These are phyloP conservation scores for Salmo trutta DNA, from an alignment of 2,797 vertebrate species.

Conservation along the genomic window DNA sequence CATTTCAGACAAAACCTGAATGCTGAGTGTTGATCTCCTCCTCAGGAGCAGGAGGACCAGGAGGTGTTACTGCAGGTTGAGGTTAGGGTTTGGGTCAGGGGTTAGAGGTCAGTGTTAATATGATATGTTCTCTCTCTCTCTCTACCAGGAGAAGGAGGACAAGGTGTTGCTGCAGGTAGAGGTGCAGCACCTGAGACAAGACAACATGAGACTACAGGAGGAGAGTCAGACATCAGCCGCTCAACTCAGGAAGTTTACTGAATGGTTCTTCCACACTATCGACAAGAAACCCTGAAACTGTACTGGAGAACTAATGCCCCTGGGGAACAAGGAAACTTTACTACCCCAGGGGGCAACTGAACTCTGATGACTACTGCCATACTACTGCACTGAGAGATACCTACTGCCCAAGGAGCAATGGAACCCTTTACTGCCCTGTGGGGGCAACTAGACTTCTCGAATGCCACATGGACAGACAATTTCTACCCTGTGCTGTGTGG, in stretches of 20 bases:
- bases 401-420: conserved; percentile 40
- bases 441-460: conserved; percentile 17
- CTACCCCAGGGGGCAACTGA: conserved; percentile 8
- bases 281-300: conserved; percentile 87
- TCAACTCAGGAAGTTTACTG: conserved; percentile 95
- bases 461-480: conserved; percentile 44
- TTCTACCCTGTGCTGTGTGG: conserved; percentile 29
- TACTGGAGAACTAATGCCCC: conserved; percentile 37
- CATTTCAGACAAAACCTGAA: no score
- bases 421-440: conserved; percentile 27
- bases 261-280: conserved; percentile 95
- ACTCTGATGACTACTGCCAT: not conserved
- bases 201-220: conserved; percentile 95
- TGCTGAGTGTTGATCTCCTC: no score
- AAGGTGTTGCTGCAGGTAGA: conserved; percentile 94
- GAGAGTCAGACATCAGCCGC: conserved; percentile 92
- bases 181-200: conserved; percentile 93
- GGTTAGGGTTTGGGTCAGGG: not conserved
- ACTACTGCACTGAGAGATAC: not conserved
- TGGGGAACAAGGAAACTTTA: conserved; percentile 32
- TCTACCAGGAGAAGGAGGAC: conserved; percentile 91
- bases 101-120: not conserved
- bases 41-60: conserved; percentile 90
- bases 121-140: not conserved
- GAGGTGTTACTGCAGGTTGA: conserved; percentile 85